Percentiles rank a stretch among this genome's conserved stretches.
These are phyloP conservation scores for Glomeris marginata DNA, from an alignment of 2,888 invertebrate species.

Conservation along the genomic window DNA sequence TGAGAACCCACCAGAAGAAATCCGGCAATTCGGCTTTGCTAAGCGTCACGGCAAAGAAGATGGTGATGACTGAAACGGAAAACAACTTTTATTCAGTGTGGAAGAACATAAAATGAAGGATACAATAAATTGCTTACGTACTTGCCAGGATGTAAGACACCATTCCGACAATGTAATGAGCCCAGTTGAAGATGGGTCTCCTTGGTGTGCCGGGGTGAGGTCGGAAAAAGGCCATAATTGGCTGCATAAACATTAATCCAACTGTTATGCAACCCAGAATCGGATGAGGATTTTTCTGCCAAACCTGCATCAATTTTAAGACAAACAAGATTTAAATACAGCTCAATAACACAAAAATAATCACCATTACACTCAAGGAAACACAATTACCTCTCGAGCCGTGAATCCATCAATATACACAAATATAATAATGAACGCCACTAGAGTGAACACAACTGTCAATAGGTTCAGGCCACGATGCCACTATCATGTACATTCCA, in stretches of 20 bases:
- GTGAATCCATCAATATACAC: constrained; percentile 38
- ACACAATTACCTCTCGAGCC: no score
- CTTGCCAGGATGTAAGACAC: constrained; percentile 71
- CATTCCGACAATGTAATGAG: constrained; percentile 79
- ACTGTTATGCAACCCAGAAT: constrained; percentile 65
- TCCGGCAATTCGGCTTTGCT: constrained; percentile 70
- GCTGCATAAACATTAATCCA: constrained; percentile 37
- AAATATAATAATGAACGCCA: constrained; percentile 65
- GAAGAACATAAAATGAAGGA: no score
- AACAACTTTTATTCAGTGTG: neutral
- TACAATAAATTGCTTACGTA: constrained; percentile 37
- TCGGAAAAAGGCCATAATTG: constrained; percentile 70
- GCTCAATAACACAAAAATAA: no score
- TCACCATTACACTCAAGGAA: no score
- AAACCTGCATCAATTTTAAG: no score
- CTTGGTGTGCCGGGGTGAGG: constrained; percentile 67
- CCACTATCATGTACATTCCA: constrained; percentile 42
- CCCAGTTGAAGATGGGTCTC: constrained; percentile 77
- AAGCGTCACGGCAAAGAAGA: constrained; percentile 79
- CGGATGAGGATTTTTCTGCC: constrained; percentile 58
- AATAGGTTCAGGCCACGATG: constrained; percentile 70
- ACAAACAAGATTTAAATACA: no score
- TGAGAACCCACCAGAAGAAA: constrained; percentile 76
- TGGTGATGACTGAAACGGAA: constrained; percentile 60
- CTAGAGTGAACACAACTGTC: constrained; percentile 62